Conservation (phyloP, 2,888 invertebrate species). For the Lymantria dispar region DNA sequence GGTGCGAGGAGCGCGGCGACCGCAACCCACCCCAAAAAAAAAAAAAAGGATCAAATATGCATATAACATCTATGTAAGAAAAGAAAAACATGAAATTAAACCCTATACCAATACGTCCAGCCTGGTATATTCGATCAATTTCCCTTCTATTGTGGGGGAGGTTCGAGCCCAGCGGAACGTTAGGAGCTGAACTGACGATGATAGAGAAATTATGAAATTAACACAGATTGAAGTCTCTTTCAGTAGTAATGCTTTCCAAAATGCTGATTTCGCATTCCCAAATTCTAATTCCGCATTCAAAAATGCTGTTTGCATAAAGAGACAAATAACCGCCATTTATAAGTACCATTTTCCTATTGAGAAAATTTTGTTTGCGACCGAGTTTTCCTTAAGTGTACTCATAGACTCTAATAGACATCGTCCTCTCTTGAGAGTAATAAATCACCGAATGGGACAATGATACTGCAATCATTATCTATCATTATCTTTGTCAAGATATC, state of each 20-base stretch:
- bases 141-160: too few species aligned
- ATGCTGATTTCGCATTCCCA: too few species aligned
- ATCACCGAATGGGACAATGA: neutral
- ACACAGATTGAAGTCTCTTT: neutral
- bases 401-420: neutral
- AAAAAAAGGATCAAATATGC: too few species aligned
- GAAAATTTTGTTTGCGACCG: neutral
- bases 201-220: neutral
- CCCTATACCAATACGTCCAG: too few species aligned
- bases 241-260: neutral
- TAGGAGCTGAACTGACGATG: too few species aligned
- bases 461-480: slow-evolving; percentile 1
- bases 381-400: neutral
- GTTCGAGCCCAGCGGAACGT: too few species aligned
- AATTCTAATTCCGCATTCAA: too few species aligned
- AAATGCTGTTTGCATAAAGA: neutral
- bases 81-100: too few species aligned
- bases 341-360: neutral
- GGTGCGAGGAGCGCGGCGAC: too few species aligned
- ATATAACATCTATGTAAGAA: too few species aligned
- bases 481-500: neutral
- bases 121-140: too few species aligned
- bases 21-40: too few species aligned
- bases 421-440: neutral
- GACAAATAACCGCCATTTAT: neutral